A percentile compares a stretch with the other conserved stretches of the same genome.
phyloP scores from a whole-genome alignment of 2,113 vertebrate species.

The Laticauda laticaudata region DNA sequence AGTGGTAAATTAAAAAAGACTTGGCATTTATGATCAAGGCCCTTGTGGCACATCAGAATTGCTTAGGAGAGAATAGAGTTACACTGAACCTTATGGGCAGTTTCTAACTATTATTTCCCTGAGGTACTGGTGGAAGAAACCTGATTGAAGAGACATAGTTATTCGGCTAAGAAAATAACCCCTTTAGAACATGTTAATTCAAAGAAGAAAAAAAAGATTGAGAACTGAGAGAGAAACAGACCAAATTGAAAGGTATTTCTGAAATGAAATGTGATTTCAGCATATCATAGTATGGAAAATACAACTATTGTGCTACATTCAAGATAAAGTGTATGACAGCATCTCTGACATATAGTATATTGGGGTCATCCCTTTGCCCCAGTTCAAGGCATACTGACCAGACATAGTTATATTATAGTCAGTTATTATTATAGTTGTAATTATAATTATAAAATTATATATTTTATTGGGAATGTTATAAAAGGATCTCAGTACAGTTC shows the following conservation, averaged over 20 bases:
- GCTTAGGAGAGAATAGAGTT: not conserved
- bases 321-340: not conserved
- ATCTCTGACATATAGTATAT: not conserved
- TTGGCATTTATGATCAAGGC: slow-evolving; percentile 3
- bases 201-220: not conserved
- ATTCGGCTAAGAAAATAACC: not conserved
- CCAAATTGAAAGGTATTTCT: not conserved
- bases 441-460: no score
- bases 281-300: not conserved
- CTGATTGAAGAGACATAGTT: not conserved
- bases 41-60: not conserved
- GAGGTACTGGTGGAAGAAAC: not conserved
- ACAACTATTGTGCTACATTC: not conserved
- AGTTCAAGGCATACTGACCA: not conserved
- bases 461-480: not conserved
- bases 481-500: not conserved
- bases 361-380: not conserved
- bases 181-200: not conserved
- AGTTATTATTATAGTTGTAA: no score
- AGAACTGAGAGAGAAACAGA: not conserved
- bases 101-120: not conserved
- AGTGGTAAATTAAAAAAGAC: not conserved
- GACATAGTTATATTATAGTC: not conserved
- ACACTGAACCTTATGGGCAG: not conserved
- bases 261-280: not conserved